A percentile compares a stretch with the other conserved stretches of the same genome.
phyloP scores from a whole-genome alignment of 2,888 invertebrate genomes.

The Hartigia nigra region DNA sequence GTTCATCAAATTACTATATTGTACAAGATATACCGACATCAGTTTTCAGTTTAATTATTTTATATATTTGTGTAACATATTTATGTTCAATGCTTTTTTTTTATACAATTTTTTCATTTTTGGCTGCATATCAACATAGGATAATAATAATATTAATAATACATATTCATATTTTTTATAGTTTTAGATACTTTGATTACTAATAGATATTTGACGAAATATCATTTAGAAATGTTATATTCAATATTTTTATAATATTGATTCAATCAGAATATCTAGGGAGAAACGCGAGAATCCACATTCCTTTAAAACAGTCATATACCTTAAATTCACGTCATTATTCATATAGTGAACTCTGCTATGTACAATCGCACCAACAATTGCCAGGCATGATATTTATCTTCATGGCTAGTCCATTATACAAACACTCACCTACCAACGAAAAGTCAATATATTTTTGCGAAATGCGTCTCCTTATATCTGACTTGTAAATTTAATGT shows the following conservation, averaged over 20 bases:
- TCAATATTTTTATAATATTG: no score
- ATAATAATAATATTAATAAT: neutral
- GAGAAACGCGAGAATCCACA: no score
- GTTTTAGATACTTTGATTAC: no score
- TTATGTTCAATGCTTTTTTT: no score
- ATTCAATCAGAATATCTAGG: no score
- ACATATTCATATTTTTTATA: neutral
- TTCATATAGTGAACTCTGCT: neutral
- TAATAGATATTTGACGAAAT: no score
- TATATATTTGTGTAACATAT: no score
- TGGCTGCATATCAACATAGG: no score
- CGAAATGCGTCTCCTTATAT: neutral
- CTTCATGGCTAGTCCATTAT: neutral
- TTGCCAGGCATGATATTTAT: neutral
- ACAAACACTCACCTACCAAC: neutral
- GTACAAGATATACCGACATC: neutral
- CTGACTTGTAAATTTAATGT: neutral
- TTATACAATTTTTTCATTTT: no score
- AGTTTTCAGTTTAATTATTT: neutral
- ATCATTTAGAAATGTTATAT: no score
- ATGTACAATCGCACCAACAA: neutral
- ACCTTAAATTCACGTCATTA: neutral
- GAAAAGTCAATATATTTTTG: neutral
- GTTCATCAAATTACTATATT: neutral
- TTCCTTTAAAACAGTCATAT: neutral